A percentile compares a stretch with the other conserved stretches of the same genome.
Conservation (phyloP, 2,797 vertebrate genomes). For the Pseudochromis fuscus region DNA sequence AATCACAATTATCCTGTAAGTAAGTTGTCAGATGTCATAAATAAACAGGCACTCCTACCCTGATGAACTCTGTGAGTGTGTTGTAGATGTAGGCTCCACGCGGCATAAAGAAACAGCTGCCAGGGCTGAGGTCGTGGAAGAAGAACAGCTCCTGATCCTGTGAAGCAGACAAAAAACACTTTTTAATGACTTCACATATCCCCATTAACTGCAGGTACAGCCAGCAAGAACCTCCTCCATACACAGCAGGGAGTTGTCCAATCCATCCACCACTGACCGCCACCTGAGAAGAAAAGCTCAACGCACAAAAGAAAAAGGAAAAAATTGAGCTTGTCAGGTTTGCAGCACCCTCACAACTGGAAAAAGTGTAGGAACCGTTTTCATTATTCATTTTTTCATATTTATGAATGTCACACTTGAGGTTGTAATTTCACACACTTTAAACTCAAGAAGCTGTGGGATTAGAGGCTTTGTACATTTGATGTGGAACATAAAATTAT, state of each 20-base stretch:
- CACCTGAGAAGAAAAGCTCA: not conserved
- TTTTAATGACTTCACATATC: constrained; percentile 45
- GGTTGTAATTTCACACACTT: no score
- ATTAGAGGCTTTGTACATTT: no score
- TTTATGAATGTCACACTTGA: no score
- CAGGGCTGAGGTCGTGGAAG: constrained; percentile 96
- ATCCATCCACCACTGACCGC: not conserved
- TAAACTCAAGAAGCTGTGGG: no score
- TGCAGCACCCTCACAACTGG: not conserved
- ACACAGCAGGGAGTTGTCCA: constrained; percentile 38
- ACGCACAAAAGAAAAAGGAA: not conserved
- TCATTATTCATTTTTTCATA: no score
- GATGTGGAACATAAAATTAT: no score
- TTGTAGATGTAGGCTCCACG: constrained; percentile 94
- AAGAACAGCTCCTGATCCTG: constrained; percentile 98
- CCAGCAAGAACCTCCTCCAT: constrained; percentile 9
- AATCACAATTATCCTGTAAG: no score
- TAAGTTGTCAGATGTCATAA: not conserved
- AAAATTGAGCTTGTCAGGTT: not conserved
- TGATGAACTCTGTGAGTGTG: constrained; percentile 92
- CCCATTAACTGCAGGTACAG: constrained; percentile 43
- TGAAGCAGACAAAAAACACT: constrained; percentile 19
- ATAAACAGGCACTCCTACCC: constrained; percentile 79
- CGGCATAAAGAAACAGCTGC: constrained; percentile 97
- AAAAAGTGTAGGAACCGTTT: not conserved